Evolutionary conservation across 2,797 vertebrate genomes (phyloP), one percentile per base, ranked within the genome.

Genomic region (Rhinella marina): DNA sequence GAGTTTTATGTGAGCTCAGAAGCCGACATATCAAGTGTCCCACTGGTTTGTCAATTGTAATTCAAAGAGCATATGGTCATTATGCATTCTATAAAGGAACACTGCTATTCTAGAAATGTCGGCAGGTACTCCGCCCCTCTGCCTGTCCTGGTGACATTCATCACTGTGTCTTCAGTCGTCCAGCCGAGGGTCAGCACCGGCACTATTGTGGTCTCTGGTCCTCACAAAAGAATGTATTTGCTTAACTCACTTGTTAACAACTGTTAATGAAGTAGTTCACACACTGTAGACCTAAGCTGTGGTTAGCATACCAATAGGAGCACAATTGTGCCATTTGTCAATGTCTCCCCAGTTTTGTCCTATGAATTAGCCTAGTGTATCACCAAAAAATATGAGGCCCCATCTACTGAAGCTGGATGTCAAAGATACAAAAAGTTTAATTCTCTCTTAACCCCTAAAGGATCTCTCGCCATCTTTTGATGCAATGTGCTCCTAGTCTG

Each of bases 241-340:
- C 2, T 59, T 14, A 73, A 17, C 23, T 54, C 17, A 29, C 13
- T 62, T n/a, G 52, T 59, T 85, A 41, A 48, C 68, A 85, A 61
- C 54, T 85, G 57, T 54, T 85, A 64, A 77, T 62, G 12, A 73
- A 84, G 68, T 59, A 25, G 32, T 77, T 48, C 27, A 76, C 52
- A 48, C 57, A 27, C 27, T 76, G 41, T 48, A 85, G 21, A 52
- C 21, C 7, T 8, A 84, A 3, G 12, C 72, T 76, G 11, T 59
- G 68, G 6, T 64, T 73, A 12, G 70, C 32, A 14, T 73, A 32
- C 32, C 27, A 84, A 57, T 32, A 41, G 16, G 6, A 27, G 41
- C 66, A 84, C 68, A 73, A 16, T 23, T 25, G 23, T 41, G 54
- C 66, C 59, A 59, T 41, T 84, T 59, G 68, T 41, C 29, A 21